Percentiles rank a stretch among this genome's conserved stretches.
phyloP scores from a whole-genome alignment of 2,888 invertebrate genomes.

The Thymelicus acteon region DNA sequence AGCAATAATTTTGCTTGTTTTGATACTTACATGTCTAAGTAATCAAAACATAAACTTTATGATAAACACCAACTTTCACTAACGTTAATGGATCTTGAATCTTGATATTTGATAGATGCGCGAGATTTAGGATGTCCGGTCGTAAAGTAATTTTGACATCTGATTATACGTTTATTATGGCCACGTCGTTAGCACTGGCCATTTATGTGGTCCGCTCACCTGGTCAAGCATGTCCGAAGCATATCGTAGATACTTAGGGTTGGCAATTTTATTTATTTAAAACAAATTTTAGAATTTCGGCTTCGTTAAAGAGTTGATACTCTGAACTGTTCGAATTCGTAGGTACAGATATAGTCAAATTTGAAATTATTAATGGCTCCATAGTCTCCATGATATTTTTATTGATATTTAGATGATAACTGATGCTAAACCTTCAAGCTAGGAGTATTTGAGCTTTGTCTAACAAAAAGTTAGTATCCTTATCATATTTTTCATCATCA shows the following conservation, averaged over 20 bases:
- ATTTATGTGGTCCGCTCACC: not conserved
- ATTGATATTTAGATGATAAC: too few species aligned
- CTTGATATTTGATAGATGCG: constrained; percentile 10
- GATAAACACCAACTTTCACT: not conserved
- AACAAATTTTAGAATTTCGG: not conserved
- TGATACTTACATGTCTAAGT: too few species aligned
- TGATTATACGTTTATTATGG: constrained; percentile 8
- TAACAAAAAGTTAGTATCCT: too few species aligned
- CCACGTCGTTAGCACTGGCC: constrained; percentile 5
- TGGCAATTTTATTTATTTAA: not conserved
- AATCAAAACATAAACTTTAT: not conserved
- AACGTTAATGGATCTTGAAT: constrained; percentile 11
- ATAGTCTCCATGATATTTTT: too few species aligned
- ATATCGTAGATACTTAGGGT: constrained; percentile 1
- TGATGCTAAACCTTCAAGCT: too few species aligned
- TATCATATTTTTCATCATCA: too few species aligned
- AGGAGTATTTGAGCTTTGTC: too few species aligned
- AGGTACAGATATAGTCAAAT: too few species aligned
- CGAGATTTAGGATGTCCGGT: constrained; percentile 15
- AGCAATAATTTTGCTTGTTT: too few species aligned
- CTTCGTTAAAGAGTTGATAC: too few species aligned
- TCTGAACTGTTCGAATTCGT: too few species aligned
- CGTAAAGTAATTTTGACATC: not conserved
- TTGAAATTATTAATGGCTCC: too few species aligned
- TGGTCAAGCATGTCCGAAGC: not conserved